Conservation (phyloP, 2,797 vertebrate species). For the Nyctibius grandis region DNA sequence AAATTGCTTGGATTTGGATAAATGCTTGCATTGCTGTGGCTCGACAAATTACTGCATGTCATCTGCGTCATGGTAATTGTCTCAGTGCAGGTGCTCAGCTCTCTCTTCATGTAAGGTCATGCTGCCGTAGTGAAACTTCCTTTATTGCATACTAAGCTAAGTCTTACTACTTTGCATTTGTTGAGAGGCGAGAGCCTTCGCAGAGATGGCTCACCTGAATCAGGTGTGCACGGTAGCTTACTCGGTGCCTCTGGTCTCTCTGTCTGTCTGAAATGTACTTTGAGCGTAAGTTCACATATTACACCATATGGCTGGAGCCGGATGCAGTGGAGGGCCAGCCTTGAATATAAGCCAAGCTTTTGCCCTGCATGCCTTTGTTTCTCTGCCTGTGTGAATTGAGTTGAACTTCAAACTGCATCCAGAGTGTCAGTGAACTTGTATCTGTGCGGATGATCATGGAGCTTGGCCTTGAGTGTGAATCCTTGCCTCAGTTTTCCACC, state of each 20-base stretch:
- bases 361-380: background rate
- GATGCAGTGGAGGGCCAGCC: background rate
- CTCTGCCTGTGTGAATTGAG: background rate
- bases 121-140: background rate
- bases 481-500: background rate
- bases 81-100: background rate
- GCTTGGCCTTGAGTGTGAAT: background rate
- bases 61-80: background rate
- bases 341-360: background rate
- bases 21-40: background rate
- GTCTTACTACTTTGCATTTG: background rate
- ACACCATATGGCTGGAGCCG: background rate
- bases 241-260: background rate
- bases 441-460: background rate
- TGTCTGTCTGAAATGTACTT: background rate
- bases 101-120: background rate
- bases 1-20: background rate
- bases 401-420: background rate
- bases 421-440: background rate
- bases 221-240: rapidly evolving
- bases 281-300: background rate
- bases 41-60: background rate
- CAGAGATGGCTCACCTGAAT: background rate
- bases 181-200: background rate
- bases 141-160: background rate